Evolutionary conservation across 2,113 vertebrate genomes (phyloP).

Genomic region (Rhombomys opimus): DNA sequence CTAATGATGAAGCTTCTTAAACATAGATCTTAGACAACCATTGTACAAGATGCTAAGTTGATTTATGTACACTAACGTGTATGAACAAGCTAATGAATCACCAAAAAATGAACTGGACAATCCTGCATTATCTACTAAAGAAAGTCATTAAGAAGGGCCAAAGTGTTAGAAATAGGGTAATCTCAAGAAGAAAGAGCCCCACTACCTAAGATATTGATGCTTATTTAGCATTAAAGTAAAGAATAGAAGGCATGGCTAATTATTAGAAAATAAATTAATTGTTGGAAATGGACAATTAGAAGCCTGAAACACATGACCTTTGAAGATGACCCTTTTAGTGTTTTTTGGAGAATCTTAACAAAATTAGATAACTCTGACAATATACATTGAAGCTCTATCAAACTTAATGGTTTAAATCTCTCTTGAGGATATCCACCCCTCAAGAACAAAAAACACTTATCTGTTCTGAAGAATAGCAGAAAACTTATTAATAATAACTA

Average conservation of each 20-base stretch:
- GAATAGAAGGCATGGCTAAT: not conserved
- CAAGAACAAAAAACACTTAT: not conserved
- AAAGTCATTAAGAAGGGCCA: not conserved
- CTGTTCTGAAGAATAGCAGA: not conserved
- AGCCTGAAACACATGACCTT: not conserved
- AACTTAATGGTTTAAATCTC: not conserved
- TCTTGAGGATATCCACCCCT: not conserved
- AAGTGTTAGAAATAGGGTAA: not conserved
- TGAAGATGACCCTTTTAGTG: not conserved
- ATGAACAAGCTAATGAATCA: not conserved
- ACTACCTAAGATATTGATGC: not conserved
- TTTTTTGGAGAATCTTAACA: not conserved
- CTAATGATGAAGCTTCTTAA: not conserved
- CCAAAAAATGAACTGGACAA: not conserved
- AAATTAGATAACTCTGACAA: not conserved
- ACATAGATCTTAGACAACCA: not conserved
- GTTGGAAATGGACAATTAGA: not conserved
- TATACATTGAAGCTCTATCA: no score
- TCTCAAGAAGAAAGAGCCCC: not conserved
- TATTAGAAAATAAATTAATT: not conserved
- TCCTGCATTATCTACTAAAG: not conserved
- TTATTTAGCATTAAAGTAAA: not conserved
- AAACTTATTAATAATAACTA: not conserved
- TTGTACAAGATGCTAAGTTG: not conserved
- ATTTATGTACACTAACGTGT: not conserved